Percentiles rank a stretch among this genome's conserved stretches.
These are phyloP conservation scores for Xenus cinereus DNA, from an alignment of 2,113 vertebrate species.

Conservation along the genomic window DNA sequence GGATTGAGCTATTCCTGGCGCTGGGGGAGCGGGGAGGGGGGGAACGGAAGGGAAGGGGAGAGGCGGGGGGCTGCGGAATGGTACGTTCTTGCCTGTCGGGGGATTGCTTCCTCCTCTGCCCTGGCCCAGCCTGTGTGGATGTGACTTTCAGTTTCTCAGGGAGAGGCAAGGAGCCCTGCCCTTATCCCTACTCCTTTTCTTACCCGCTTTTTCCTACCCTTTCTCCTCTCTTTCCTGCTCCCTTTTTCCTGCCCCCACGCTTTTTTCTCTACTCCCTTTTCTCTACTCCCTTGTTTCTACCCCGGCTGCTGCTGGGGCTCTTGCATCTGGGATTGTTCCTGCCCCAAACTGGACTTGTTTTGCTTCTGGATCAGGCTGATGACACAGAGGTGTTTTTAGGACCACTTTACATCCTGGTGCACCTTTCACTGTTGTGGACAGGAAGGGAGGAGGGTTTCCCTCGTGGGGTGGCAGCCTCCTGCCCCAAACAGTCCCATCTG, in stretches of 20 bases:
- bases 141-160: not conserved
- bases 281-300: not conserved
- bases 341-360: not conserved
- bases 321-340: not conserved
- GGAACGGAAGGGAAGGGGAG: not conserved
- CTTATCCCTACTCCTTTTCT: not conserved
- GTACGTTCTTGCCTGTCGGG: no score
- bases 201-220: not conserved
- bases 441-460: not conserved
- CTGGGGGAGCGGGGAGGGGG: no score
- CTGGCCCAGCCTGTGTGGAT: not conserved
- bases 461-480: accelerated
- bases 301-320: not conserved
- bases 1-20: no score
- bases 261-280: not conserved
- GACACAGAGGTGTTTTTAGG: not conserved
- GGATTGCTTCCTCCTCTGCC: not conserved
- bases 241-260: not conserved
- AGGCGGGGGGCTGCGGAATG: not conserved
- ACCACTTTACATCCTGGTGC: not conserved
- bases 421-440: not conserved
- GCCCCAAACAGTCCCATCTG: not conserved
- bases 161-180: not conserved
- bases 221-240: not conserved
- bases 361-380: not conserved